Evolutionary conservation across 2,797 vertebrate species (phyloP), one percentile per base, ranked within the genome.

Genomic region (Tolypeutes matacus): DNA sequence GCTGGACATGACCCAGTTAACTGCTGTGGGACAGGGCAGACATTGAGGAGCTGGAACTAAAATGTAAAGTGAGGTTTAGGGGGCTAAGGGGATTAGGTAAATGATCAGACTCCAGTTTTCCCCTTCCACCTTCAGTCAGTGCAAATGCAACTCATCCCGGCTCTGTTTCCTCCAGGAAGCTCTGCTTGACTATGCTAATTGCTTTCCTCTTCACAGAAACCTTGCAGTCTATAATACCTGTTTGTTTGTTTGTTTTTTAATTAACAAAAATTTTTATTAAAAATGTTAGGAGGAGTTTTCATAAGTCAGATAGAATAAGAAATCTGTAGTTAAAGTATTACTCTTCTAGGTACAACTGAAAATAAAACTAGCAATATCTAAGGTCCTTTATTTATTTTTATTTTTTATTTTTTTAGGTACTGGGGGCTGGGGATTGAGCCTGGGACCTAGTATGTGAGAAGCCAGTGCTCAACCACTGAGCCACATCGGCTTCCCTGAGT

Each of bases 51-150:
- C 20, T 34, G 9, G 42, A 73, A 86, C 9, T 69, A 46, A 31
- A 83, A 56, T 53, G 46, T 49, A 58, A 92, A 76, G 27, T 75
- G 76, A 94, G 42, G 60, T 93, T 72, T 64, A 82, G 73, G 34
- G 75, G 62, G 11, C 65, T 92, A 34, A 86, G 49, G 36, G 12
- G 14, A 73, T 83, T 72, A 70, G 77, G 75, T 27, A 69, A 21
- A 20, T 92, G n/a, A 82, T 56, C 42, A 78, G 76, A 70, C 64
- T 73, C 36, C 31, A 5, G 25, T 7, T 42, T 87, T 89, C 75
- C 76, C 58, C 53, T 92, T 77, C 75, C 8, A n/a, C 34, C 51
- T 77, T 91, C 76, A 84, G 29, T 51, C 65, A n/a, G 25, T 7
- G 42, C 15, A 18, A 36, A 75, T 88, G 29, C 31, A 42, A 13